phyloP scores from a whole-genome alignment of 2,888 invertebrate species.

The Euproctis similis region DNA sequence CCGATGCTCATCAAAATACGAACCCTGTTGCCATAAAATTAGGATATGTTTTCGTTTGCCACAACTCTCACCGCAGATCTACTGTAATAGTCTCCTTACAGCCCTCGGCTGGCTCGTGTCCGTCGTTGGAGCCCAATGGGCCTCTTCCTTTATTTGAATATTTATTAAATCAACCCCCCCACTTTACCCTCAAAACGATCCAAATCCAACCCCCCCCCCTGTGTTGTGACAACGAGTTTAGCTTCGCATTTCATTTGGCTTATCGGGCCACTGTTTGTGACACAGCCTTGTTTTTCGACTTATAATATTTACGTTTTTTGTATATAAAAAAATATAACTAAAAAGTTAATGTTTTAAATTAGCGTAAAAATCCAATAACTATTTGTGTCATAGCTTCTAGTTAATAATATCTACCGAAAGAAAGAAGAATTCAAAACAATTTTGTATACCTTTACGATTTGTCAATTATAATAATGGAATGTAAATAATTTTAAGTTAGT shows the following conservation, averaged over 20 bases:
- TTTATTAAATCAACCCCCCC: conserved; percentile 55
- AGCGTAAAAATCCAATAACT: too few relatives aligned
- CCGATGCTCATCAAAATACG: conserved; percentile 7
- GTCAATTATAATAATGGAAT: too few relatives aligned
- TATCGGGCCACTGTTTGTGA: conserved; percentile 29
- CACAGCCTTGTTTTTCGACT: conserved; percentile 21
- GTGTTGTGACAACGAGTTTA: conserved; percentile 44
- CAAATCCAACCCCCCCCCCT: conserved; percentile 27
- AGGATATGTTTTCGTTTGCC: conserved; percentile 15
- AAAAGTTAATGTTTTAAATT: too few relatives aligned
- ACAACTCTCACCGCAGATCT: conserved; percentile 15
- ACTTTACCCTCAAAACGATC: conserved; percentile 27
- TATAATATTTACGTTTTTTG: conserved; percentile 4
- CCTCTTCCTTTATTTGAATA: conserved; percentile 60
- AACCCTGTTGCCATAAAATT: conserved; percentile 13
- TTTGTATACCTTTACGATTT: too few relatives aligned
- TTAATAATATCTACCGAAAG: too few relatives aligned
- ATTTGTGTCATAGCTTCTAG: too few relatives aligned
- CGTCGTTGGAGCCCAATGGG: conserved; percentile 37
- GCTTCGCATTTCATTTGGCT: conserved; percentile 41
- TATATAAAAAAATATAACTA: too few relatives aligned
- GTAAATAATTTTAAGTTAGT: too few relatives aligned
- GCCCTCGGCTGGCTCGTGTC: conserved; percentile 27
- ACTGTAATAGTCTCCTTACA: conserved; percentile 15
- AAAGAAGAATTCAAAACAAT: too few relatives aligned